Conservation (phyloP, 1,140 invertebrate genomes). For the Aphaenogaster ashmeadi region DNA sequence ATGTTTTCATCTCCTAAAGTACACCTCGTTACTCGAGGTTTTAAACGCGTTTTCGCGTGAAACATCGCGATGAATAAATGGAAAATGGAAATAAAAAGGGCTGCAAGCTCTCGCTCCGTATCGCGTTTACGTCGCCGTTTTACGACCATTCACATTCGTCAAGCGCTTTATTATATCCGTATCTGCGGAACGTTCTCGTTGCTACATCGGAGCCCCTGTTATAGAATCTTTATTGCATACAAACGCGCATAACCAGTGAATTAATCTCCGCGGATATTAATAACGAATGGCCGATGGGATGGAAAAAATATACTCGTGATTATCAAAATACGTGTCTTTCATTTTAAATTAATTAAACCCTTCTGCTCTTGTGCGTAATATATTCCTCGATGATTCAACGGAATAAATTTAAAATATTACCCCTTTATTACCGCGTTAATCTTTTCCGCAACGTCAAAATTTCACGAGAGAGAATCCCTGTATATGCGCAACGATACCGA, state of each 20-base stretch:
- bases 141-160: constrained; percentile 48
- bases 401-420: constrained; percentile 16
- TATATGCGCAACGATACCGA: neutral
- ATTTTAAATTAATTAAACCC: neutral
- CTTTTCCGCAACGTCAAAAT: constrained; percentile 5
- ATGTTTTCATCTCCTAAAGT: constrained; percentile 41
- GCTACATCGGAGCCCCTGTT: neutral
- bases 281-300: constrained; percentile 31
- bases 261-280: constrained; percentile 41
- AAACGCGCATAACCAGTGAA: constrained; percentile 13
- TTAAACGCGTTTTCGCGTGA: constrained; percentile 43
- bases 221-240: constrained; percentile 41
- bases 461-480: neutral
- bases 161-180: constrained; percentile 50
- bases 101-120: constrained; percentile 13
- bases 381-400: neutral
- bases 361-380: too few species aligned
- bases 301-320: neutral
- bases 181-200: constrained; percentile 24
- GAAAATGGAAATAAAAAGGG: constrained; percentile 49
- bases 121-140: constrained; percentile 47
- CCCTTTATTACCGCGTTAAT: neutral
- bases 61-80: constrained; percentile 46
- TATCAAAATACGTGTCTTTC: constrained; percentile 24
- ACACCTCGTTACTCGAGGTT: constrained; percentile 35